These are phyloP conservation scores for Steatornis caripensis DNA, from an alignment of 2,113 vertebrate species.

Conservation along the genomic window DNA sequence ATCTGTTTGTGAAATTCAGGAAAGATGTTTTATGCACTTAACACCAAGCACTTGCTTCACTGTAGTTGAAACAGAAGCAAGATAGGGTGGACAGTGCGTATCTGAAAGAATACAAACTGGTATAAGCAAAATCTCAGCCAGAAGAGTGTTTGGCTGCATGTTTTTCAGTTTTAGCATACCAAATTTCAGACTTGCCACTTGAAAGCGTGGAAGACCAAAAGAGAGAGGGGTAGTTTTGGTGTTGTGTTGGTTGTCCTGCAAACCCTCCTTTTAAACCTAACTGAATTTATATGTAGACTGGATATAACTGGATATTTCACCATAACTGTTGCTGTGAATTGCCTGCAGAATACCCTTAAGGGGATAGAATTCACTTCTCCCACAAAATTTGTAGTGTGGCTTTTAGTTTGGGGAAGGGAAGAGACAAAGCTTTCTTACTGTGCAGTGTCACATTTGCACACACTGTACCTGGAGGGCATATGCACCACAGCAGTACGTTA, in stretches of 20 bases:
- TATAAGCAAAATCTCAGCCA: background rate
- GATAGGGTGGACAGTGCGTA: background rate
- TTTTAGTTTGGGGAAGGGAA: background rate
- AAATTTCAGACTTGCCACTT: background rate
- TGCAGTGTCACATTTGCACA: background rate
- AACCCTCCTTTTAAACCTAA: background rate
- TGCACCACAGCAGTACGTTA: background rate
- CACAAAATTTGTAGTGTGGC: background rate
- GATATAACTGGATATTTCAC: background rate
- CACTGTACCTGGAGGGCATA: background rate
- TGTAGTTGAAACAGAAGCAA: background rate
- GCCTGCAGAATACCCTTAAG: background rate
- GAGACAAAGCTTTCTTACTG: background rate
- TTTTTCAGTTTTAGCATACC: background rate
- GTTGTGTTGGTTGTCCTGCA: background rate
- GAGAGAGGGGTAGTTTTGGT: background rate
- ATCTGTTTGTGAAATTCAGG: background rate
- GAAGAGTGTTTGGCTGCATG: background rate
- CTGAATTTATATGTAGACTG: background rate
- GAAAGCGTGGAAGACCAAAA: background rate
- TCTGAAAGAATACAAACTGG: background rate
- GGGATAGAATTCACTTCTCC: background rate
- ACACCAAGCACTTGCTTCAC: background rate
- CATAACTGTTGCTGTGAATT: background rate
- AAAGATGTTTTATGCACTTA: background rate